Percentiles rank a stretch among this genome's conserved stretches.
phyloP scores from a whole-genome alignment of 2,888 invertebrate species.

The Ochropacha duplaris region DNA sequence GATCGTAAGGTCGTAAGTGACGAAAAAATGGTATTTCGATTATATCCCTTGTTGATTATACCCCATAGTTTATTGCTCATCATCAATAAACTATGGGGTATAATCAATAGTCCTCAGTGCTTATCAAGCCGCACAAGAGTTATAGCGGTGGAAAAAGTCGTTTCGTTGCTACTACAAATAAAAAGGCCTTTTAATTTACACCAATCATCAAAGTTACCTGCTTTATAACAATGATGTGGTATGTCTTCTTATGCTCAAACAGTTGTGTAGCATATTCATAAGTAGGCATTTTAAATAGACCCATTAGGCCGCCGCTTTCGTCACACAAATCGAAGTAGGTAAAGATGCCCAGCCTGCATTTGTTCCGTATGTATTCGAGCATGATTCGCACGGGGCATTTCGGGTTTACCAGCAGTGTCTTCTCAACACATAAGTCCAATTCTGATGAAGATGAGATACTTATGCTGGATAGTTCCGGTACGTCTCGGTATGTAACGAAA shows the following conservation, averaged over 20 bases:
- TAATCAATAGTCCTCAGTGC: no score
- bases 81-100: no score
- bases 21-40: no score
- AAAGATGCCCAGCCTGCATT: slow-evolving; percentile 56
- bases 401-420: slow-evolving; percentile 64
- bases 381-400: slow-evolving; percentile 64
- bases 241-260: slow-evolving; percentile 63
- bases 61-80: no score
- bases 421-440: slow-evolving; percentile 52
- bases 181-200: not conserved
- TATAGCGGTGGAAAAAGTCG: no score
- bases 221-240: slow-evolving; percentile 63
- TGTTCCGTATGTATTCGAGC: slow-evolving; percentile 70
- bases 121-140: no score
- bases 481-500: slow-evolving; percentile 57
- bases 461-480: slow-evolving; percentile 52
- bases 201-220: slow-evolving; percentile 28
- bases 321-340: slow-evolving; percentile 68
- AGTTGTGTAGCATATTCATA: slow-evolving; percentile 53
- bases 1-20: no score
- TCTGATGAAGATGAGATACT: slow-evolving; percentile 34
- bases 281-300: slow-evolving; percentile 54
- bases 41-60: no score
- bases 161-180: not conserved
- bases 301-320: slow-evolving; percentile 48